These are phyloP conservation scores for Oedothorax gibbosus DNA, from an alignment of 1,140 invertebrate genomes.

Conservation along the genomic window DNA sequence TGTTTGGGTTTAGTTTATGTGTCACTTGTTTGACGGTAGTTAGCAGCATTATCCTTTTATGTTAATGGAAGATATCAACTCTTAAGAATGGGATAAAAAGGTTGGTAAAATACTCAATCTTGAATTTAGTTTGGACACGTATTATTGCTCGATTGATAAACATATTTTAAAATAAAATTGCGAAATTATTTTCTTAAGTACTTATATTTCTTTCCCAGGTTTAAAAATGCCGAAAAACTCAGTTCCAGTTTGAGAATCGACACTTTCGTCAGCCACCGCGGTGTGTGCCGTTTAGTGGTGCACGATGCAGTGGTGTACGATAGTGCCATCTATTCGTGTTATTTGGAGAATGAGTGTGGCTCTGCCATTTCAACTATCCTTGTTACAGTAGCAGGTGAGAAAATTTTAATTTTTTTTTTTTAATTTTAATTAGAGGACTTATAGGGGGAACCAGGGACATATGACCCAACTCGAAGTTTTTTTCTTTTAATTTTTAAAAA, in stretches of 20 bases:
- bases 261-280: constrained; percentile 28
- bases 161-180: neutral
- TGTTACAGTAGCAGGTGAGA: constrained; percentile 19
- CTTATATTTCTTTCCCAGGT: neutral
- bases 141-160: neutral
- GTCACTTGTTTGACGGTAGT: too few relatives aligned
- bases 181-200: neutral
- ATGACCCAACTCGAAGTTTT: too few relatives aligned
- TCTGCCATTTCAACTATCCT: constrained; percentile 33
- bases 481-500: too few relatives aligned
- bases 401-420: neutral
- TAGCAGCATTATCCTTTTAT: too few relatives aligned
- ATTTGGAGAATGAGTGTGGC: constrained; percentile 51
- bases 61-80: too few relatives aligned
- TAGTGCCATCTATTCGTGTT: constrained; percentile 43
- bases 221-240: constrained; percentile 46
- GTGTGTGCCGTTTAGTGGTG: constrained; percentile 12
- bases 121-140: neutral
- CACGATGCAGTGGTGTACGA: neutral
- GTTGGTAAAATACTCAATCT: too few relatives aligned
- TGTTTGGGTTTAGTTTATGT: too few relatives aligned
- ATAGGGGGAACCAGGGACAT: too few relatives aligned
- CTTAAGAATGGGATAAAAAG: too few relatives aligned
- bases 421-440: neutral
- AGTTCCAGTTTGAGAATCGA: constrained; percentile 14